Evolutionary conservation across 2,888 invertebrate genomes (phyloP), one percentile per base, ranked within the genome.

Genomic region (Drosophila merina): DNA sequence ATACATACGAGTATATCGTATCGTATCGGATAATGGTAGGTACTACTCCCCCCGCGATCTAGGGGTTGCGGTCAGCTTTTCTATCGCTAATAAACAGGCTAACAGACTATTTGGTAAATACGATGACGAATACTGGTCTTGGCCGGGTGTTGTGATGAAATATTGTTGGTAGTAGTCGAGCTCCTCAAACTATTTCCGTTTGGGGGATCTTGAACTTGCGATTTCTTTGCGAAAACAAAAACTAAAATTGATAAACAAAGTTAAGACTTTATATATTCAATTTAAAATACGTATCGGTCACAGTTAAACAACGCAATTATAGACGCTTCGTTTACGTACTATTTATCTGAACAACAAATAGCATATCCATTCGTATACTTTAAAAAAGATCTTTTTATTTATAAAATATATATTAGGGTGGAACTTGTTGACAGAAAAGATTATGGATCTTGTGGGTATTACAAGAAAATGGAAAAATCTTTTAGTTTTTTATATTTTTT

Each of bases 271-370:
- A 44, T 36, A 63, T 14, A 20, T 40, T 42, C 4, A 36, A 28
- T 54, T 54, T 52, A 49, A 12, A 44, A 44, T 50, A 30, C 33
- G 62, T 62, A 50, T 63, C 62, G 42, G 42, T 36, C 62, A 28
- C 49, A 62, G 62, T 63, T 49, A 42, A 62, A 30, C 63, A 45
- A 42, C 59, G 59, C 59, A 60, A 52, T 52, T 50, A 64, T 64
- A 47, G 50, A 25, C 38, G 31, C 52, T 51, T 57, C 52, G 38
- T 9, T 38, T 20, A 52, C 54, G 28, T 54, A 42, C 64, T 64
- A 47, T 51, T 45, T 30, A 33, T 51, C 50, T 14, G 51, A 38
- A 45, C 36, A 51, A 26, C 47, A 68, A 38, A 45, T 30, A 51
- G 31, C 47, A 68, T 48, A 51, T 60, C 54, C 30, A 44, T 33